Percentiles rank a stretch among this genome's conserved stretches.
Evolutionary conservation across 2,113 vertebrate genomes (phyloP).

Genomic region (Ailurus styani): DNA sequence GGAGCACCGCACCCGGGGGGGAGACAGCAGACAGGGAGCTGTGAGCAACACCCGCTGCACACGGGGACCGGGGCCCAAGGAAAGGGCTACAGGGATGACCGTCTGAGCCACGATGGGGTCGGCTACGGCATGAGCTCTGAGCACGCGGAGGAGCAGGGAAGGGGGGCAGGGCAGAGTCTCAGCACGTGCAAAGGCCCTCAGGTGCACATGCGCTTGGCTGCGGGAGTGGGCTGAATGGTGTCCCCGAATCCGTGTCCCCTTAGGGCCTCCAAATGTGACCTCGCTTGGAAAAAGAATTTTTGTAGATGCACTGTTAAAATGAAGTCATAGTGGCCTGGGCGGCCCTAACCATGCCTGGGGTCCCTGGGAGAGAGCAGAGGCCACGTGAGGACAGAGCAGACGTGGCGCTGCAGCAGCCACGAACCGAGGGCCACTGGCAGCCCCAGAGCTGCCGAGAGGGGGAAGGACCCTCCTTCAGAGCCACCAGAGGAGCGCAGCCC

Average conservation of each 20-base stretch:
- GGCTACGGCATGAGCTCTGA: rapidly evolving
- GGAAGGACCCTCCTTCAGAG: too few relatives aligned
- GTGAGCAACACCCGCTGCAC: neutral
- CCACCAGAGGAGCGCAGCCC: neutral
- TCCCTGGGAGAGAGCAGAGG: neutral
- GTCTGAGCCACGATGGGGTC: neutral
- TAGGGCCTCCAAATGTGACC: neutral
- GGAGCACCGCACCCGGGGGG: rapidly evolving
- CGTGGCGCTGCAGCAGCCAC: rapidly evolving
- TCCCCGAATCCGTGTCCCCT: neutral
- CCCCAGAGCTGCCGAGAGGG: neutral
- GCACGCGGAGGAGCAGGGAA: rapidly evolving
- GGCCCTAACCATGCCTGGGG: rapidly evolving
- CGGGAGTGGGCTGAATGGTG: rapidly evolving
- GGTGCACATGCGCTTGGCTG: neutral
- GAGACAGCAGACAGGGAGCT: neutral
- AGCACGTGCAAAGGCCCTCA: neutral
- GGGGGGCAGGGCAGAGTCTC: rapidly evolving
- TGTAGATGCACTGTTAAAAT: too few relatives aligned
- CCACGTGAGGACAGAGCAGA: neutral
- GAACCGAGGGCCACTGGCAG: neutral
- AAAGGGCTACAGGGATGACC: neutral
- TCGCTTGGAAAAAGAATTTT: neutral
- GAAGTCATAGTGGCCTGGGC: rapidly evolving
- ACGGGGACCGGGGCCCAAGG: too few relatives aligned